These are phyloP conservation scores for Lasioglossum calceatum DNA, from an alignment of 2,888 invertebrate species.

Conservation along the genomic window DNA sequence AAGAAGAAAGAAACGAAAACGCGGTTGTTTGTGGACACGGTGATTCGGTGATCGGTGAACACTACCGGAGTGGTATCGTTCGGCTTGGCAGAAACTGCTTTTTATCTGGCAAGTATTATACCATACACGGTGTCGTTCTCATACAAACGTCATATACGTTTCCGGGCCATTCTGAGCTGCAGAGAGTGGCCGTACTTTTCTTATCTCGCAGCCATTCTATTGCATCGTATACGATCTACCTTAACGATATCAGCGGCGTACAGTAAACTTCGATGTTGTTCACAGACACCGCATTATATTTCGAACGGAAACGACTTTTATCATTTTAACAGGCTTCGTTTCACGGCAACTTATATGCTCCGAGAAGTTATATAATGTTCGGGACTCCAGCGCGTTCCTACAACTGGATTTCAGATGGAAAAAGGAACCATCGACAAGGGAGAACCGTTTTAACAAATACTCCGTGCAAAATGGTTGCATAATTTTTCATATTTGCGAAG, in stretches of 20 bases:
- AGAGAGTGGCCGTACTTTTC: constrained; percentile 16
- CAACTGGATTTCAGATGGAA: not conserved
- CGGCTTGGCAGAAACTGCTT: not conserved
- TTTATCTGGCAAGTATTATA: constrained; percentile 3
- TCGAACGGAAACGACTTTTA: constrained; percentile 18
- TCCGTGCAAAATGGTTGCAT: not conserved
- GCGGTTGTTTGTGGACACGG: not conserved
- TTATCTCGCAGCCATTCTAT: constrained; percentile 40
- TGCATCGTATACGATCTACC: constrained; percentile 35
- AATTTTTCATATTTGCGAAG: not conserved
- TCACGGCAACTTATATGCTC: not conserved
- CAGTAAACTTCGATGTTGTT: constrained; percentile 36
- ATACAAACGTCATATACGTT: constrained; percentile 38
- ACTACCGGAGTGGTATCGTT: not conserved
- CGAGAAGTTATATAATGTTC: not conserved
- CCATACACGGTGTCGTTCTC: constrained; percentile 18
- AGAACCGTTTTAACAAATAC: not conserved
- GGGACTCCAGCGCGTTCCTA: not conserved
- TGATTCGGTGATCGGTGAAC: not conserved
- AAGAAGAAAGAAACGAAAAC: not conserved
- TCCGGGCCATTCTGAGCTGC: constrained; percentile 29
- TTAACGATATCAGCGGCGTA: constrained; percentile 40
- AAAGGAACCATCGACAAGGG: not conserved
- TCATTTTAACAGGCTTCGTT: constrained; percentile 12
- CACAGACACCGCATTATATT: constrained; percentile 28